Base-by-base conservation (phyloP, 1,140 invertebrate genomes). In the Cydia fagiglandana region DNA sequence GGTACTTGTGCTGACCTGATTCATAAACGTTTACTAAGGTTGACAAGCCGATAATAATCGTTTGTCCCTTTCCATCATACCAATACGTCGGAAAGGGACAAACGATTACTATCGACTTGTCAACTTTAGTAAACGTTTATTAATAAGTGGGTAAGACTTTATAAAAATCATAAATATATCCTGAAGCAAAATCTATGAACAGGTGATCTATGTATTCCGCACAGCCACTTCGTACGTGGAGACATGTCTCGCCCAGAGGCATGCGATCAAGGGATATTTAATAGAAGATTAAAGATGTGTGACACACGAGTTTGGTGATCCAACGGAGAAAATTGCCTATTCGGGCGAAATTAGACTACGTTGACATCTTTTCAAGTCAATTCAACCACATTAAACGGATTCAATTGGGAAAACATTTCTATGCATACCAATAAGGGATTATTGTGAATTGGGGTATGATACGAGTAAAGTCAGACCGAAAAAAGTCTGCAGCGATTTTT, bases 261-360 rank as follows among this genome's bases (percentile, higher is more conserved):
- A 68, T 38, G 64, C 64, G 64, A 34, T 68, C 64, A 68, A n/a
- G n/a, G 64, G 34, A 68, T 34, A 38, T 68, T 68, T 68, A 68
- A 68, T 68, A 34, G 64, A 68, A 34, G 30, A 68, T 68, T 68
- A 68, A n/a, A 68, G 64, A 30, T n/a, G 28, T 34, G 64, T 68
- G 15, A 68, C 50, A 17, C 50, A 53, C 50, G n/a, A 53, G 17
- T 53, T 53, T 56, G n/a, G 53, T 56, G 20, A 56, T n/a, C 53
- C 53, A 17, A 13, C 15, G 15, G 1, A 50, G 47, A 50, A 56
- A 56, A 56, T 56, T 20, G n/a, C 53, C n/a, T 56, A 13, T 56
- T 56, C n/a, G 4, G 17, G 7, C 53, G 53, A 56, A 56, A 56
- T 56, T 56, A 56, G 15, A 56, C 6, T 56, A n/a, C 13, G 15